A percentile compares a stretch with the other conserved stretches of the same genome.
These are phyloP conservation scores for Zelleria hepariella DNA, from an alignment of 2,888 invertebrate species.

Conservation along the genomic window DNA sequence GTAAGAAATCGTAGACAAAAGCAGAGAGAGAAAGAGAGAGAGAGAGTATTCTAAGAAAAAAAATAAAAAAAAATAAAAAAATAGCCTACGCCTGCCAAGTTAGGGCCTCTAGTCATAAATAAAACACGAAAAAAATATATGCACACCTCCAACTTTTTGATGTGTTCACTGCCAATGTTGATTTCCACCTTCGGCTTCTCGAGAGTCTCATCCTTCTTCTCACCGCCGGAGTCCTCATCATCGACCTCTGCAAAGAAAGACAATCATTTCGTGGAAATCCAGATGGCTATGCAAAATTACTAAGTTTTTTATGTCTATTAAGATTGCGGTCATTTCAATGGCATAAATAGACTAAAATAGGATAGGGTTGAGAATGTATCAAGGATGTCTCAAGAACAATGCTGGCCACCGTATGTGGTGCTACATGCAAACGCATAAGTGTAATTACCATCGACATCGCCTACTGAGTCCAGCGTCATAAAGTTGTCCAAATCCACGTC, in stretches of 20 bases:
- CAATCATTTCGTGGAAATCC: background rate
- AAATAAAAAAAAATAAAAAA: too few species aligned
- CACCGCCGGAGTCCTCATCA: constrained; percentile 72
- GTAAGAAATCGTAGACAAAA: too few species aligned
- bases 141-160: constrained; percentile 80
- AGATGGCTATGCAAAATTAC: too few species aligned
- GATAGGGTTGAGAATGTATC: too few species aligned
- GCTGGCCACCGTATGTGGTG: background rate
- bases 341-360: too few species aligned
- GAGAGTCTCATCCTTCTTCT: constrained; percentile 68
- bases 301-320: background rate
- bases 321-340: too few species aligned
- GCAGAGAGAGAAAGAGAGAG: too few species aligned
- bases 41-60: too few species aligned
- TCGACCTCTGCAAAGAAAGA: constrained; percentile 55
- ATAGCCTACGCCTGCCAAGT: too few species aligned
- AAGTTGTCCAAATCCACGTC: constrained; percentile 87
- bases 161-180: constrained; percentile 82
- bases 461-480: constrained; percentile 90
- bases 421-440: too few species aligned
- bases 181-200: constrained; percentile 75
- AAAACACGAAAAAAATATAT: background rate
- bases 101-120: background rate
- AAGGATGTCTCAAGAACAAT: too few species aligned
- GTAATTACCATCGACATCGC: constrained; percentile 81